Conservation (phyloP, 1,140 invertebrate species). For the Bombus fervidus region DNA sequence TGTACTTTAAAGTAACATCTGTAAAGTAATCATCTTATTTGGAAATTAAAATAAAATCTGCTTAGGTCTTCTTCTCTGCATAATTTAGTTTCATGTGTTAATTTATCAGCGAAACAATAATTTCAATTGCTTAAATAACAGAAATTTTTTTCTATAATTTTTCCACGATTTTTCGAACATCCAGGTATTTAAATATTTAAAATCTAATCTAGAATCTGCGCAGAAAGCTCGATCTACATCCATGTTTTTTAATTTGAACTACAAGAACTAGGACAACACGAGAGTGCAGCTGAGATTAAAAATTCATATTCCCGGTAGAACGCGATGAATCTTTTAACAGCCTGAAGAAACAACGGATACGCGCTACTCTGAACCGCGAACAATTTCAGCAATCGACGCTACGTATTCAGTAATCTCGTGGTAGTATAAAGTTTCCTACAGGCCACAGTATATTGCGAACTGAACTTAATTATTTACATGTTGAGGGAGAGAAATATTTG, state of each 20-base stretch:
- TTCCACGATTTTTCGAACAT: not conserved
- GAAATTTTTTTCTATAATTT: not conserved
- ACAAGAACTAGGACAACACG: not conserved
- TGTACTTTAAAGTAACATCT: too few relatives aligned
- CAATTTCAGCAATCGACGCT: not conserved
- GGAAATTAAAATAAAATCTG: too few relatives aligned
- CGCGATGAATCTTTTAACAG: conserved; percentile 16
- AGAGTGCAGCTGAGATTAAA: conserved; percentile 7
- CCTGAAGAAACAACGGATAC: not conserved
- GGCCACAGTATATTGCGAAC: too few relatives aligned
- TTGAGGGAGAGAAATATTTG: too few relatives aligned
- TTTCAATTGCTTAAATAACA: too few relatives aligned
- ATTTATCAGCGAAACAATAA: too few relatives aligned
- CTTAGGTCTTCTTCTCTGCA: too few relatives aligned
- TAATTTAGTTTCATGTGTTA: too few relatives aligned
- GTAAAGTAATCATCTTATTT: too few relatives aligned
- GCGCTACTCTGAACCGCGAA: not conserved
- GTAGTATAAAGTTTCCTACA: not conserved
- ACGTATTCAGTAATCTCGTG: not conserved
- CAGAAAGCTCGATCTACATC: not conserved
- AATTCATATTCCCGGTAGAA: conserved; percentile 13
- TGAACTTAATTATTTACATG: too few relatives aligned
- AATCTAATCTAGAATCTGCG: not conserved
- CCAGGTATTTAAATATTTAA: not conserved
- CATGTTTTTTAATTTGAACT: conserved; percentile 9